Conservation (phyloP, 2,888 invertebrate genomes). For the Nineta flava region DNA sequence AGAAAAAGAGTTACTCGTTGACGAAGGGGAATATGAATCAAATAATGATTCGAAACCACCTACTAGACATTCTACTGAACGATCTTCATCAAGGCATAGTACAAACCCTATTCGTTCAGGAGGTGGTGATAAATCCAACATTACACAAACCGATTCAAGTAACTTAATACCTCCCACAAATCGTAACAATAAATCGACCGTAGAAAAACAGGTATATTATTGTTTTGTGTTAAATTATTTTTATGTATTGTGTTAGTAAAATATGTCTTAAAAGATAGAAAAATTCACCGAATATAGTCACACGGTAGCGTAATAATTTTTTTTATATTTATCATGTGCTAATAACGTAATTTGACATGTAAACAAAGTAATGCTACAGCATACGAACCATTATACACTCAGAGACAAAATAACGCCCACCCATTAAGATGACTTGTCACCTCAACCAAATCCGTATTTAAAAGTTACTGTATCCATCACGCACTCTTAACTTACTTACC, state of each 20-base stretch:
- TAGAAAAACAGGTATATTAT: neutral
- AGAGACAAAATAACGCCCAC: no score
- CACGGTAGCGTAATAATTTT: neutral
- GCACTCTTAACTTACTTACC: no score
- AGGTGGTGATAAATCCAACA: neutral
- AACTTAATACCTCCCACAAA: neutral
- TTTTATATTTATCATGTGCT: no score
- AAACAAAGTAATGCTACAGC: no score
- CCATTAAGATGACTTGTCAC: no score
- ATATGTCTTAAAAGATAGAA: no score
- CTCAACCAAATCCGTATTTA: no score
- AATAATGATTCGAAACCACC: neutral
- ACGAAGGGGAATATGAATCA: neutral
- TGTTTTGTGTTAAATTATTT: neutral
- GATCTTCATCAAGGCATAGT: neutral
- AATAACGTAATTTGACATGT: no score
- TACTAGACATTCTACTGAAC: neutral
- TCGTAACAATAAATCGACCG: neutral
- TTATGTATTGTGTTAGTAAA: no score
- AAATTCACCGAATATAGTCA: no score
- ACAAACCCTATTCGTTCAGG: neutral
- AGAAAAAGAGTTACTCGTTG: slow-evolving; percentile 49
- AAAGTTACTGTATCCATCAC: no score
- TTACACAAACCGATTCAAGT: neutral
- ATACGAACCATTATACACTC: no score